Evolutionary conservation across 1,140 invertebrate genomes (phyloP).

Genomic region (Notospermus geniculatus): DNA sequence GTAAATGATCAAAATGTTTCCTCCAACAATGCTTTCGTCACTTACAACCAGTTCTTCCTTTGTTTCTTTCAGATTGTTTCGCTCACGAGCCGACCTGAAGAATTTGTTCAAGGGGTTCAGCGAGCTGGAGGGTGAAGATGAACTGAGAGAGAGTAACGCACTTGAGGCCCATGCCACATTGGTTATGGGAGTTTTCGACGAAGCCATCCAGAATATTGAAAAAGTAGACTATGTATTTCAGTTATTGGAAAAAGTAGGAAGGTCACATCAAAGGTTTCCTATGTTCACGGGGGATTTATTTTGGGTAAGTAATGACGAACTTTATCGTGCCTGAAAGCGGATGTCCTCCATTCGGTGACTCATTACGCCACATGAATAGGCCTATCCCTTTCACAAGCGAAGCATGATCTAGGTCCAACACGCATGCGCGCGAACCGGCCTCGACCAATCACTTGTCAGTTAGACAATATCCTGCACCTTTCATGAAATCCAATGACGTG

Average conservation of each 20-base stretch:
- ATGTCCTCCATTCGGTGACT: too few species aligned
- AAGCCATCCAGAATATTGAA: slow-evolving; percentile 42
- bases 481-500: too few species aligned
- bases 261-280: slow-evolving; percentile 29
- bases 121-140: slow-evolving; percentile 35
- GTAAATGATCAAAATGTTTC: too few species aligned
- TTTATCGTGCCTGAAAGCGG: too few species aligned
- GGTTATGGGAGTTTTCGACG: slow-evolving; percentile 44
- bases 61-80: slow-evolving; percentile 39
- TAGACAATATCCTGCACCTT: too few species aligned
- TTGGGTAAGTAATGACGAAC: slow-evolving; percentile 31
- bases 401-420: too few species aligned
- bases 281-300: slow-evolving; percentile 37
- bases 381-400: too few species aligned
- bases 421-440: too few species aligned
- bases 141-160: slow-evolving; percentile 37
- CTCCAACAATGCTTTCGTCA: too few species aligned
- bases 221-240: slow-evolving; percentile 42
- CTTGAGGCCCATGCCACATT: slow-evolving; percentile 41
- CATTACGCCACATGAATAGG: too few species aligned
- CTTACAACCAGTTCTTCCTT: slow-evolving; percentile 1
- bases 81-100: slow-evolving; percentile 28
- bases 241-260: slow-evolving; percentile 32
- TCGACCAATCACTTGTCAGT: too few species aligned
- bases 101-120: slow-evolving; percentile 35